Base-by-base conservation (phyloP, 1,140 invertebrate genomes). In the Tetramorium alpestre region DNA sequence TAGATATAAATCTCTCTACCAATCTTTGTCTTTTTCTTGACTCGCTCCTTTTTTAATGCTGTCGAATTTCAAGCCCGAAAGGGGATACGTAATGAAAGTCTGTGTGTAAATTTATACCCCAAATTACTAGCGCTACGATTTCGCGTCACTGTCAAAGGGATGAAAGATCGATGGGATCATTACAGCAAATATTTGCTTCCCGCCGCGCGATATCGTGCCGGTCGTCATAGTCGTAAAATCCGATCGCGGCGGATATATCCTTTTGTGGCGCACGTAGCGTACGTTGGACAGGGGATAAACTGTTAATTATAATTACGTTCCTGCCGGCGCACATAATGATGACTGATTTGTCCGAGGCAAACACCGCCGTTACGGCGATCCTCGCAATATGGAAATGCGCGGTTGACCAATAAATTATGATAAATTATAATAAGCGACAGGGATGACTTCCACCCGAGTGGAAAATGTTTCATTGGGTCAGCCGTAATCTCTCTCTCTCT, bases 371-470 rank as follows among this genome's bases (percentile, higher is more conserved):
- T 70, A 62, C 49, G 67, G 54, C 56, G 81, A 69, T 56, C 54
- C 77, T 84, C 58, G 88, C 91, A 90, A 85, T 80, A 75, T 89
- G 90, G 85, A 92, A 92, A 93, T 91, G 78, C 49, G 62, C 62
- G 91, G 82, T 69, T 77, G 89, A 87, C 91, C 91, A 88, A 92
- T 92, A 92, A 92, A 93, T 93, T 93, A 92, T 89, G 85, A 93
- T 92, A 89, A 93, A 89, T 84, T 84, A 84, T 84, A 84, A 73
- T 60, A 73, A 84, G 76, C 73, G 72, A 56, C 54, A 62, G 47
- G 44, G 67, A 75, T 65, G 88, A 85, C 80, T 90, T 89, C 18
- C 85, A 84, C 13, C 22, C 28, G 6, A 16, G 49, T 13, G 64
- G 86, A 85, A 80, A 88, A 90, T 90, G 56, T 87, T 81, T 62